phyloP scores from a whole-genome alignment of 2,113 vertebrate species.

The Dipodomys stephensi region DNA sequence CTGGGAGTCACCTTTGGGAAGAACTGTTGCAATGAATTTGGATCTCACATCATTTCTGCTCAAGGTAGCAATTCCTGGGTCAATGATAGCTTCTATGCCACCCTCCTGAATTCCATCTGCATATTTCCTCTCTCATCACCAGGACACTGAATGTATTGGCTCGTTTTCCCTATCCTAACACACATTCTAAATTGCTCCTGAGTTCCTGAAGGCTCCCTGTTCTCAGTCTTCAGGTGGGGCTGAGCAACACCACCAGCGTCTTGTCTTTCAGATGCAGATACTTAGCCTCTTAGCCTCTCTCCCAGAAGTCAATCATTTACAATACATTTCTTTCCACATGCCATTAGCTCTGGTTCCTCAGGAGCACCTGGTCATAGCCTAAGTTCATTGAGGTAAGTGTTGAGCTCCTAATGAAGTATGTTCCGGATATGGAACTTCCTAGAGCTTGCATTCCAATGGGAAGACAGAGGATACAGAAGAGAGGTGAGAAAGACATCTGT shows the following conservation, averaged over 20 bases:
- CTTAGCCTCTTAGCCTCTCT: too few relatives aligned
- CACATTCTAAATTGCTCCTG: not conserved
- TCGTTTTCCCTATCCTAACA: not conserved
- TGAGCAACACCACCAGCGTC: too few relatives aligned
- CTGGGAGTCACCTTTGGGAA: not conserved
- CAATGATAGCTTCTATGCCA: not conserved
- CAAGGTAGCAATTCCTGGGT: not conserved
- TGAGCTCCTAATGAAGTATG: accelerated
- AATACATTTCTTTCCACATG: not conserved
- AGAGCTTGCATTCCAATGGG: not conserved
- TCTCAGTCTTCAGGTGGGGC: not conserved
- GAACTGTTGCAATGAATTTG: not conserved
- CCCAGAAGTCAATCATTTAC: not conserved
- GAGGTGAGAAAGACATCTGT: not conserved
- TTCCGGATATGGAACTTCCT: not conserved
- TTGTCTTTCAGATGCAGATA: not conserved
- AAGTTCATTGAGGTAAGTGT: too few relatives aligned
- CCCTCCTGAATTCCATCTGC: too few relatives aligned
- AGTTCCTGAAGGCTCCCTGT: not conserved
- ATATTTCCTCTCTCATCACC: too few relatives aligned
- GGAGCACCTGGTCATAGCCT: too few relatives aligned
- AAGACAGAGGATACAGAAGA: not conserved
- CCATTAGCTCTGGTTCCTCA: too few relatives aligned
- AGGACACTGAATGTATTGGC: not conserved
- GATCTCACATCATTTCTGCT: not conserved